phyloP scores from a whole-genome alignment of 2,797 vertebrate species.

The Siniperca undulata region DNA sequence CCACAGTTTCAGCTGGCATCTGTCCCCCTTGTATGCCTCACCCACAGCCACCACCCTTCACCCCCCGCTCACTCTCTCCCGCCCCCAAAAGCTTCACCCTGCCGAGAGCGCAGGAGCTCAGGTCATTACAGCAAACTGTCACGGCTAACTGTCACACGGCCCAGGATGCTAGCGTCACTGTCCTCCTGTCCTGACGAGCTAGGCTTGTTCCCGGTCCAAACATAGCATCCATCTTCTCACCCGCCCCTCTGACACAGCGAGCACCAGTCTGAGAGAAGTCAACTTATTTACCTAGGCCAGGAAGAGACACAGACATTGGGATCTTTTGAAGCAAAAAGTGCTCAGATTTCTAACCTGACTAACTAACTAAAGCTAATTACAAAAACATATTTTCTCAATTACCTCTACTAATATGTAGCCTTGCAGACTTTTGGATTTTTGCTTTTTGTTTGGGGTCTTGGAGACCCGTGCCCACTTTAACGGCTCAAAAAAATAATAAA shows the following conservation, averaged over 20 bases:
- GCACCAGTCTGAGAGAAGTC: conserved; percentile 53
- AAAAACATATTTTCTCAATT: neutral
- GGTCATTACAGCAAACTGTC: conserved; percentile 86
- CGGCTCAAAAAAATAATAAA: neutral
- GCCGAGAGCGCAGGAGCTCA: conserved; percentile 77
- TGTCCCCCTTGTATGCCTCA: conserved; percentile 72
- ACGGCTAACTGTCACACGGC: conserved; percentile 77
- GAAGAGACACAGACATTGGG: neutral
- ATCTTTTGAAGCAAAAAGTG: conserved; percentile 9
- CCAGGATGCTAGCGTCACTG: conserved; percentile 71
- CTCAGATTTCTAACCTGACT: neutral
- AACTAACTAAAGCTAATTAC: neutral
- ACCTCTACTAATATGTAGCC: neutral
- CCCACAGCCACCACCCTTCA: conserved; percentile 67
- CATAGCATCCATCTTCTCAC: conserved; percentile 76
- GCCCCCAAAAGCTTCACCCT: conserved; percentile 69
- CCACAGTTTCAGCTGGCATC: conserved; percentile 83
- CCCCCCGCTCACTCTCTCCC: conserved; percentile 21
- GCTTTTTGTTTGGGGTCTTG: neutral
- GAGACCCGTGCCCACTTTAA: neutral
- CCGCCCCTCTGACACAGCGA: conserved; percentile 55
- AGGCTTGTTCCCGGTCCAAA: conserved; percentile 74
- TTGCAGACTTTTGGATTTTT: neutral
- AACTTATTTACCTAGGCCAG: conserved; percentile 57
- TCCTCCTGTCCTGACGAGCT: conserved; percentile 69